phyloP scores from a whole-genome alignment of 2,113 vertebrate genomes.

The Baryphthengus martii region DNA sequence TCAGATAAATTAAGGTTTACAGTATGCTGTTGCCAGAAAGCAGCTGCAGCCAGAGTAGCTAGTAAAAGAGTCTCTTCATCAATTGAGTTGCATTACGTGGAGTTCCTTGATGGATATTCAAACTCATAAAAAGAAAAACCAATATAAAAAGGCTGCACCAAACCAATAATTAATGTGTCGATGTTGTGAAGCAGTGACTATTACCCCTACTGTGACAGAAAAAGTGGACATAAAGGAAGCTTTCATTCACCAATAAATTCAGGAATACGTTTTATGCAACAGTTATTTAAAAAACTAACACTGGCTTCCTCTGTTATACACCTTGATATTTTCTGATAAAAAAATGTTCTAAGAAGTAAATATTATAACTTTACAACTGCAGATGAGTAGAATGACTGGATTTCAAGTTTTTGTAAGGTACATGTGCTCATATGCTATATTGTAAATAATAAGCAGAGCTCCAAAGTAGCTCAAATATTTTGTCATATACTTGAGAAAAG shows the following conservation, averaged over 20 bases:
- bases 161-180: background rate
- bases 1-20: background rate
- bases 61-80: background rate
- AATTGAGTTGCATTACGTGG: background rate
- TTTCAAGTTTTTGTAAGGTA: background rate
- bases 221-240: background rate
- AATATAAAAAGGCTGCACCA: background rate
- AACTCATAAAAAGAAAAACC: background rate
- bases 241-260: background rate
- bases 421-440: background rate
- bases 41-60: background rate
- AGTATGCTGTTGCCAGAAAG: background rate
- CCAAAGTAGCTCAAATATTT: background rate
- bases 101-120: background rate
- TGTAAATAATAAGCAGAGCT: background rate
- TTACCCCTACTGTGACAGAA: background rate
- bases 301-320: background rate
- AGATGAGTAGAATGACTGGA: background rate
- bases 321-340: background rate
- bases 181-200: background rate
- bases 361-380: background rate
- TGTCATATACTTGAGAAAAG: background rate
- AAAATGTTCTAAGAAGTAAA: background rate
- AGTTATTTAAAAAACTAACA: background rate
- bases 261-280: background rate